These are phyloP conservation scores for Syngnathus typhle DNA, from an alignment of 2,113 vertebrate species.

Conservation along the genomic window DNA sequence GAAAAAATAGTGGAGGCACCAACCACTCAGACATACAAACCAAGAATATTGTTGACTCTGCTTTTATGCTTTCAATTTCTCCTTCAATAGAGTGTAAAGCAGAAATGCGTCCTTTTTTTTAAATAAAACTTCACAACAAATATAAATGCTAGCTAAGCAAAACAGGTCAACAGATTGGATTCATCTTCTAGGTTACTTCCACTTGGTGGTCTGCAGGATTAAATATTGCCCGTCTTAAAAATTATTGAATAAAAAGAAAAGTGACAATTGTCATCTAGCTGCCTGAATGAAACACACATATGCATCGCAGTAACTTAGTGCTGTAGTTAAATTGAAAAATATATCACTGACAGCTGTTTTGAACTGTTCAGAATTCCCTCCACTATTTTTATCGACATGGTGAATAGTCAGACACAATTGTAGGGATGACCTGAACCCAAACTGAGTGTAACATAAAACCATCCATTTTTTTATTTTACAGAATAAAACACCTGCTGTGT, in stretches of 20 bases:
- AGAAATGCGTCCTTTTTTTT: not conserved
- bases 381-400: not conserved
- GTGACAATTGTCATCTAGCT: no score
- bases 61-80: not conserved
- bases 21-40: not conserved
- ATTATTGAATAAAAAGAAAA: not conserved
- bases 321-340: no score
- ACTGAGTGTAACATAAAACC: conserved; percentile 21
- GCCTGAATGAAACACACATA: no score
- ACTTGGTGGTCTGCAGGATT: not conserved
- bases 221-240: not conserved
- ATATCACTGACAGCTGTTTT: no score
- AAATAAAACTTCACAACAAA: not conserved
- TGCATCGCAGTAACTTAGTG: no score
- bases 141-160: not conserved
- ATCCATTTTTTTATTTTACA: conserved; percentile 42
- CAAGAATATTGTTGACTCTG: not conserved
- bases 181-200: not conserved
- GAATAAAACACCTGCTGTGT: conserved; percentile 35
- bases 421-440: not conserved
- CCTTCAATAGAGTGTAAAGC: not conserved
- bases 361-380: no score
- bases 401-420: not conserved
- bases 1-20: not conserved
- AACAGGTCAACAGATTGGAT: not conserved